A percentile compares a stretch with the other conserved stretches of the same genome.
These are phyloP conservation scores for Helarctos malayanus DNA, from an alignment of 2,797 vertebrate species.

Conservation along the genomic window DNA sequence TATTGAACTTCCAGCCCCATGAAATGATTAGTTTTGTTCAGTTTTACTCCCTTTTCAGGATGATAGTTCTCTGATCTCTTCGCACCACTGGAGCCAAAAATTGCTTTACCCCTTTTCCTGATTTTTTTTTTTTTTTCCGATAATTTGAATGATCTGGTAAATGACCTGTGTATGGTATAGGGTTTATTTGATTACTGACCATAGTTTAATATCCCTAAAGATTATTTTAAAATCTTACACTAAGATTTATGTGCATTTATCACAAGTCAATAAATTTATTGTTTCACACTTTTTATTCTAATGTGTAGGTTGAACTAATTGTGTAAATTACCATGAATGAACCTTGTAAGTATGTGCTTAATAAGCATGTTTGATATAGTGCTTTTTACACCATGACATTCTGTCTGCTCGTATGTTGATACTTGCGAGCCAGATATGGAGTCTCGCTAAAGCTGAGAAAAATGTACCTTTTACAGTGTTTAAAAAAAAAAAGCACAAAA, in stretches of 20 bases:
- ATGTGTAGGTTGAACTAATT: background rate
- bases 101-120: background rate
- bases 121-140: background rate
- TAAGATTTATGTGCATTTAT: background rate
- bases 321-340: background rate
- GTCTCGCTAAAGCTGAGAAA: background rate
- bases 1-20: background rate
- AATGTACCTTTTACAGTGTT: background rate
- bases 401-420: background rate
- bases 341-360: background rate
- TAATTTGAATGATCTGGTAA: constrained; percentile 35
- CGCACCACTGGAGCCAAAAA: background rate
- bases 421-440: background rate
- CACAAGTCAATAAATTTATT: background rate
- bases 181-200: background rate
- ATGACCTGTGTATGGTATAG: background rate
- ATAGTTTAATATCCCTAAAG: background rate
- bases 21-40: background rate
- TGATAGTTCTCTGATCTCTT: background rate
- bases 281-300: constrained; percentile 31
- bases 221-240: background rate
- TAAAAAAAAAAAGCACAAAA: background rate
- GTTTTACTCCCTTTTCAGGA: background rate
- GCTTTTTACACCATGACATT: background rate
- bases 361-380: constrained; percentile 28